Percentiles rank a stretch among this genome's conserved stretches.
Conservation (phyloP, 1,140 invertebrate genomes). For the Drosophila pseudoobscura region DNA sequence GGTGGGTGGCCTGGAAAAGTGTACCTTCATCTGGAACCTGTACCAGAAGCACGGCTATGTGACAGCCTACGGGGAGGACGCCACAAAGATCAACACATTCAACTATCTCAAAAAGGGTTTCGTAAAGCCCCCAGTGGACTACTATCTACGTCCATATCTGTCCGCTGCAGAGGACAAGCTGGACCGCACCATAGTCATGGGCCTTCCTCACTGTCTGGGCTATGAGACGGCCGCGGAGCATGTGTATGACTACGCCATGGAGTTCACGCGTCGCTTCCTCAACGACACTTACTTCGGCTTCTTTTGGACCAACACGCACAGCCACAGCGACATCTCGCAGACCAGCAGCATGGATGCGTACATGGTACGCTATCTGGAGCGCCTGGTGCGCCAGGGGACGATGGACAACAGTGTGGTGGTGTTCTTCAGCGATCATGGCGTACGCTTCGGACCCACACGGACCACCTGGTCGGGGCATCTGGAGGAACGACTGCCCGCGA, state of each 20-base stretch:
- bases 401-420: constrained; percentile 89
- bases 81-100: constrained; percentile 89
- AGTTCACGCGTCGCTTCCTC: constrained; percentile 85
- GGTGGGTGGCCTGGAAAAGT: constrained; percentile 85
- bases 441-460: constrained; percentile 92
- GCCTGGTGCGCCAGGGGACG: constrained; percentile 85
- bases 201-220: constrained; percentile 85
- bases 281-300: constrained; percentile 88
- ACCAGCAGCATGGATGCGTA: constrained; percentile 87
- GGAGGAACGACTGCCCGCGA: constrained; percentile 94
- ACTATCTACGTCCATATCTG: constrained; percentile 91
- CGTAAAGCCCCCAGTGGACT: constrained; percentile 90
- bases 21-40: constrained; percentile 91
- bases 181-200: constrained; percentile 78
- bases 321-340: constrained; percentile 90
- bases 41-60: constrained; percentile 89
- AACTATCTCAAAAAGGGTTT: constrained; percentile 93
- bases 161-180: constrained; percentile 86
- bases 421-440: constrained; percentile 96
- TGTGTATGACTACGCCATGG: constrained; percentile 85
- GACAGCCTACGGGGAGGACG: constrained; percentile 92
- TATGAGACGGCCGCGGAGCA: constrained; percentile 85
- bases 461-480: constrained; percentile 89
- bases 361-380: constrained; percentile 85
- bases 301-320: constrained; percentile 91